Evolutionary conservation across 2,888 invertebrate genomes (phyloP).

Genomic region (Himalopsyche kuldschensis): DNA sequence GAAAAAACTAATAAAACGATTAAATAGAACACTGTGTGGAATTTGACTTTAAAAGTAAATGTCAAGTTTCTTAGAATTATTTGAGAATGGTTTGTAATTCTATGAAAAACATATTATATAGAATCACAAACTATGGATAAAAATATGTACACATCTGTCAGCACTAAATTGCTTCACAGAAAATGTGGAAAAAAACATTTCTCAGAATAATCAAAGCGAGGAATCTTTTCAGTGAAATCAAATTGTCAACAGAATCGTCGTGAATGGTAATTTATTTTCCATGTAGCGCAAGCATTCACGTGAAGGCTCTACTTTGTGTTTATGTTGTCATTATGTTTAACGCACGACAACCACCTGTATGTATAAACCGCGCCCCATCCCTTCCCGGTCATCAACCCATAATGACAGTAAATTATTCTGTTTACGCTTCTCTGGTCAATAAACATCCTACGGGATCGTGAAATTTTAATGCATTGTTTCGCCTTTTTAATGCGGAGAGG

Average conservation of each 20-base stretch:
- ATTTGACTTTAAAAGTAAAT: too few relatives aligned
- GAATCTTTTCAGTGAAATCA: background rate
- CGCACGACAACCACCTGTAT: background rate
- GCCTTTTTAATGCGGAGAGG: background rate
- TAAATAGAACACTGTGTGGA: too few relatives aligned
- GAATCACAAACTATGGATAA: background rate
- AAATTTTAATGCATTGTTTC: background rate
- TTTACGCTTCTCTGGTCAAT: conserved; percentile 1
- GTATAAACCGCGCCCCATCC: background rate
- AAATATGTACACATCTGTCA: background rate
- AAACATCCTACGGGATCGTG: background rate
- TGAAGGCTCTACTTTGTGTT: background rate
- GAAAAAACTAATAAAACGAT: too few relatives aligned
- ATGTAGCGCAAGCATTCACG: background rate
- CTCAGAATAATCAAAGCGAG: background rate
- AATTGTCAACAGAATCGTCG: background rate
- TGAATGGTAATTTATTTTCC: background rate
- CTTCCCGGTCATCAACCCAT: background rate
- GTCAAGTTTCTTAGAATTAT: too few relatives aligned
- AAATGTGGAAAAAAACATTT: background rate
- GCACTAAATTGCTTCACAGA: background rate
- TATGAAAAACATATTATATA: too few relatives aligned
- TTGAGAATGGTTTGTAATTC: too few relatives aligned
- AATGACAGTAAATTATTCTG: background rate
- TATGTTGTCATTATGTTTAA: conserved; percentile 1